Conservation (phyloP, 1,140 invertebrate species). For the Ruditapes philippinarum region DNA sequence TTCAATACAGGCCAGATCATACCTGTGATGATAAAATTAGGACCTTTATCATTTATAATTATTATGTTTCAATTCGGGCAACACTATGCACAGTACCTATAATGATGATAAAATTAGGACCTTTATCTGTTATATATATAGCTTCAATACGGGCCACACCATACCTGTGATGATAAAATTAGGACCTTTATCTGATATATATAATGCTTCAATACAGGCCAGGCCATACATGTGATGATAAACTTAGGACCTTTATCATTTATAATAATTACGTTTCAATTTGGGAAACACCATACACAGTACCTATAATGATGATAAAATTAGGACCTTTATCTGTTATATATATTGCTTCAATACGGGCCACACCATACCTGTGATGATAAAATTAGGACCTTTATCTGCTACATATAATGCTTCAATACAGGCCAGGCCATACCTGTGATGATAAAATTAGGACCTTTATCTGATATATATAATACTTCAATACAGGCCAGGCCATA, state of each 20-base stretch:
- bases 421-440: slow-evolving; percentile 16
- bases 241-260: too few species aligned
- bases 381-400: too few species aligned
- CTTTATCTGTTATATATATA: too few species aligned
- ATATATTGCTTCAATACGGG: slow-evolving; percentile 20
- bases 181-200: too few species aligned
- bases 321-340: too few species aligned
- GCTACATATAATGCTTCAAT: slow-evolving; percentile 27
- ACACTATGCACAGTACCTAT: neutral
- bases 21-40: neutral
- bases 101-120: neutral
- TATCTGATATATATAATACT: too few species aligned
- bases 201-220: slow-evolving; percentile 11
- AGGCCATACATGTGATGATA: neutral
- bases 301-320: neutral
- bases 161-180: neutral
- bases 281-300: slow-evolving; percentile 10
- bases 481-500: slow-evolving; percentile 12
- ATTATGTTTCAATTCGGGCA: slow-evolving; percentile 7
- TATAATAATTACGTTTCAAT: neutral
- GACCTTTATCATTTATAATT: too few species aligned
- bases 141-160: slow-evolving; percentile 20
- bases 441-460: neutral
- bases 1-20: slow-evolving; percentile 5
- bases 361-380: slow-evolving; percentile 13